Base-by-base conservation (phyloP, 2,888 invertebrate genomes). In the Apamea crenata region DNA sequence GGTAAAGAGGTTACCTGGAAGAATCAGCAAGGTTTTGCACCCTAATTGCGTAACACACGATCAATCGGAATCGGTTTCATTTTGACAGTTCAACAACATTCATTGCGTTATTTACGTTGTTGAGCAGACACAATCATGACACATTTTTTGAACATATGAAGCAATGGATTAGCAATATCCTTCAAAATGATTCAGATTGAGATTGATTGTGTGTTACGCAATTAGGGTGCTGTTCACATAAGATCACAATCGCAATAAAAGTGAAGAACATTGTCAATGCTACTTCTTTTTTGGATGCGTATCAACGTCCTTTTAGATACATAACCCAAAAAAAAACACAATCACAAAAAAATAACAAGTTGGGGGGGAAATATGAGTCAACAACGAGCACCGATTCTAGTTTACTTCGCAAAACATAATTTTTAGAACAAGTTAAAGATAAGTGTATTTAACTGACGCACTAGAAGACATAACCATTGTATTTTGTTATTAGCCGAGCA, bases 401-500 rank as follows among this genome's bases (percentile, higher is more conserved):
- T 56, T 32, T 36, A 68, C 4, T 68, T 44, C 40, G 44, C 10
- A 18, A 72, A 40, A 71, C 21, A n/a, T 14, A 1, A 18, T 50
- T 14, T 25, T 16, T 50, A 32, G 25, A 16, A 7, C 69, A 69
- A 69, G 29, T 21, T 69, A 12, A 21, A 68, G 14, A 29, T 69
- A 47, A n/a, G 21, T 8, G 25, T 50, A 32, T 16, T n/a, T 6
- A 40, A 29, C 29, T 21, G 40, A 36, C 25, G 68, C 44, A 25
- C 44, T 67, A 10, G 2, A 29, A 56, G 21, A 73, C 4, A 29
- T n/a, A 18, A 14, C 18, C 14, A 21, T n/a, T 59, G 3, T 47
- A 61, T 75, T 36, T 56, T 25, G 5, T 25, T 36, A 36, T 65
- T 76, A n/a, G 47, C 77, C 16, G 50, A 77, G 21, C 7, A 56